phyloP scores from a whole-genome alignment of 2,888 invertebrate species.

The Ypsolopha scabrella region DNA sequence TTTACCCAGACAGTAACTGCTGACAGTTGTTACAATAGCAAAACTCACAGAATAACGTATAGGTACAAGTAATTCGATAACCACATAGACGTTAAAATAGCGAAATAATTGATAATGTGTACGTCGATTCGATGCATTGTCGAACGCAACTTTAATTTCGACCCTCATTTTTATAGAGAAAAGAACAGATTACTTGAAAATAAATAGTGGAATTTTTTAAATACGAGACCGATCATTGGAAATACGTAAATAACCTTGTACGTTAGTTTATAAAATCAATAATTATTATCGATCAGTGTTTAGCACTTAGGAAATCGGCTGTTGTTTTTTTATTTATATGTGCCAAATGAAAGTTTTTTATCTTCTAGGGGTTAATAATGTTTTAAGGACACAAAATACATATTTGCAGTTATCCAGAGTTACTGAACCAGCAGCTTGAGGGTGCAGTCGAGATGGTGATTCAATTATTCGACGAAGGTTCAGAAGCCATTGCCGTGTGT shows the following conservation, averaged over 20 bases:
- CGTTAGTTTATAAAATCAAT: slow-evolving; percentile 2
- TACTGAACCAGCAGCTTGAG: background rate
- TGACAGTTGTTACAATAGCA: background rate
- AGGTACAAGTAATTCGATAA: slow-evolving; percentile 22
- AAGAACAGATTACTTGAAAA: background rate
- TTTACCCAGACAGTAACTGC: too few relatives aligned
- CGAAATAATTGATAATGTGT: slow-evolving; percentile 27
- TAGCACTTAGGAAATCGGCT: slow-evolving; percentile 24
- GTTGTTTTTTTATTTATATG: slow-evolving; percentile 16
- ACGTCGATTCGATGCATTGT: slow-evolving; percentile 18
- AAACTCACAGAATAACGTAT: background rate
- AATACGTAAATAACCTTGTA: slow-evolving; percentile 5
- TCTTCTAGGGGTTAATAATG: too few relatives aligned
- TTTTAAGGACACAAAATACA: too few relatives aligned
- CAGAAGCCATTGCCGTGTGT: background rate
- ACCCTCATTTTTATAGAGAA: slow-evolving; percentile 25
- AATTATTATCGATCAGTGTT: slow-evolving; percentile 5
- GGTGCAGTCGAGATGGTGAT: too few relatives aligned
- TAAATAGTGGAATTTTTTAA: background rate
- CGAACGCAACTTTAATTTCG: slow-evolving; percentile 27
- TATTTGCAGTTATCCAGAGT: slow-evolving; percentile 6
- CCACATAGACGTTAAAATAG: slow-evolving; percentile 25
- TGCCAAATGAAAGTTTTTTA: slow-evolving; percentile 24
- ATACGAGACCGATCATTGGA: background rate
- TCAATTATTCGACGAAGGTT: too few relatives aligned